Conservation (phyloP, 1,140 invertebrate genomes). For the Leptoteleia sp. region DNA sequence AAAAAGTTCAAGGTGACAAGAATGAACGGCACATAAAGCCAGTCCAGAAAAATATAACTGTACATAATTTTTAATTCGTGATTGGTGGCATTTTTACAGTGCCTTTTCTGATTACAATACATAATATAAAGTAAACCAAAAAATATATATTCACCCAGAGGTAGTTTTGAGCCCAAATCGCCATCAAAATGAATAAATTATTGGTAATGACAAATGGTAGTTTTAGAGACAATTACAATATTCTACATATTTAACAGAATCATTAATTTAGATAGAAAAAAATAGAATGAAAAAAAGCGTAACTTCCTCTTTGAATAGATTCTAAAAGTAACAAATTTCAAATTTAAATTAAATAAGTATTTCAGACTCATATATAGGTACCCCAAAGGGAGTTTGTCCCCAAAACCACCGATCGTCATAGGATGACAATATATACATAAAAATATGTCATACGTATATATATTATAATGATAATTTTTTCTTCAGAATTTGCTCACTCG, state of each 20-base stretch:
- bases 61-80: background rate
- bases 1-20: slow-evolving; percentile 40
- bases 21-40: slow-evolving; percentile 30
- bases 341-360: too few relatives aligned
- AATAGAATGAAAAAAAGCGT: too few relatives aligned
- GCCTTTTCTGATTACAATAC: slow-evolving; percentile 25
- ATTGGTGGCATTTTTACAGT: slow-evolving; percentile 17
- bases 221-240: too few relatives aligned
- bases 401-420: too few relatives aligned
- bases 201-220: too few relatives aligned
- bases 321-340: too few relatives aligned
- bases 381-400: background rate
- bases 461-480: slow-evolving; percentile 45
- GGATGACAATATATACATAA: too few relatives aligned
- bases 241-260: too few relatives aligned
- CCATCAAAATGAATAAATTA: too few relatives aligned
- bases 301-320: too few relatives aligned
- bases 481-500: slow-evolving; percentile 20
- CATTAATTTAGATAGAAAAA: too few relatives aligned
- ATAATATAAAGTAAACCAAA: slow-evolving; percentile 22
- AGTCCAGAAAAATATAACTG: background rate
- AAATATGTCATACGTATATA: slow-evolving; percentile 15
- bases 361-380: slow-evolving; percentile 7
- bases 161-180: too few relatives aligned
- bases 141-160: slow-evolving; percentile 15